A percentile compares a stretch with the other conserved stretches of the same genome.
These are phyloP conservation scores for Augiades crinisus DNA, from an alignment of 2,888 invertebrate species.

Conservation along the genomic window DNA sequence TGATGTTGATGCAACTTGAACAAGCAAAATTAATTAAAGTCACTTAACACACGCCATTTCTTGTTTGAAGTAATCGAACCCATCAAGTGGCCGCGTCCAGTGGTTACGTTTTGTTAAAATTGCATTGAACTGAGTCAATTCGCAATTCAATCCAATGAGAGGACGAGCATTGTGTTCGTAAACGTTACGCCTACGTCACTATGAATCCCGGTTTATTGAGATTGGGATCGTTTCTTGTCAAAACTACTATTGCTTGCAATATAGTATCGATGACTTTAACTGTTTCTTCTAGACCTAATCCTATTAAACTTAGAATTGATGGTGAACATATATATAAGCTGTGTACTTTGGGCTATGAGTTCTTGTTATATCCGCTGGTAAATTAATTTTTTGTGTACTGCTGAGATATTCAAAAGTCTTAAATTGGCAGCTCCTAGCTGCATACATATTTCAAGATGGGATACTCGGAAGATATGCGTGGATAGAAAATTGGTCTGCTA, in stretches of 20 bases:
- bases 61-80: slow-evolving; percentile 22
- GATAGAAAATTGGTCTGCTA: too few relatives aligned
- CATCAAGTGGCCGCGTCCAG: slow-evolving; percentile 2
- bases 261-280: slow-evolving; percentile 28
- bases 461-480: too few relatives aligned
- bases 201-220: slow-evolving; percentile 37
- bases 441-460: too few relatives aligned
- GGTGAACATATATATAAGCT: too few relatives aligned
- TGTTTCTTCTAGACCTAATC: slow-evolving; percentile 10
- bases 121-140: slow-evolving; percentile 28
- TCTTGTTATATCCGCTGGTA: too few relatives aligned
- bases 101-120: slow-evolving; percentile 26
- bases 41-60: slow-evolving; percentile 8
- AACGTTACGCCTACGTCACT: slow-evolving; percentile 32
- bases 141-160: slow-evolving; percentile 29
- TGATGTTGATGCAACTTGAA: background rate
- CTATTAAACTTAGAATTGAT: too few relatives aligned
- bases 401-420: too few relatives aligned
- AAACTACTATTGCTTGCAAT: slow-evolving; percentile 30
- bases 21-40: slow-evolving; percentile 8
- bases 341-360: too few relatives aligned
- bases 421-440: too few relatives aligned
- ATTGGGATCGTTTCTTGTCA: slow-evolving; percentile 36
- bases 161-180: slow-evolving; percentile 19
- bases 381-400: too few relatives aligned